Percentiles rank a stretch among this genome's conserved stretches.
phyloP scores from a whole-genome alignment of 2,797 vertebrate species.

The Manis crassicaudata region DNA sequence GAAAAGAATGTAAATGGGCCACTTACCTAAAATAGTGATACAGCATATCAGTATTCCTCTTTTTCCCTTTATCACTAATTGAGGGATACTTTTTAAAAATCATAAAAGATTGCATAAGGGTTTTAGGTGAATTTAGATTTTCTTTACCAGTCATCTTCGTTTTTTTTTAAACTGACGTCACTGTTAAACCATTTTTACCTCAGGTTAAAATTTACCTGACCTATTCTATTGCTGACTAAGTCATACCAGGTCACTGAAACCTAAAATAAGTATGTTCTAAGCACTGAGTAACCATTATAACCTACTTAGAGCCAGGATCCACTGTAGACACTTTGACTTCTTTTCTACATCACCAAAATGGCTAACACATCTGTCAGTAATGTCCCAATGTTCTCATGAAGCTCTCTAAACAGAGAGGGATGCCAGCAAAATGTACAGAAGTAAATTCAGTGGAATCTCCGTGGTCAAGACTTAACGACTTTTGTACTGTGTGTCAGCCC shows the following conservation, averaged over 20 bases:
- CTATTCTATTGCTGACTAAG: conserved; percentile 56
- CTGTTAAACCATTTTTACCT: conserved; percentile 41
- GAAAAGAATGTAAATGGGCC: conserved; percentile 39
- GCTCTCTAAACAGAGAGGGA: background rate
- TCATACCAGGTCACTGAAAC: conserved; percentile 67
- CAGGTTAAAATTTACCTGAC: conserved; percentile 63
- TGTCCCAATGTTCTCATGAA: background rate
- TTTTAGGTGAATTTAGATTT: conserved; percentile 56
- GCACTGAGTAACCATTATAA: conserved; percentile 42
- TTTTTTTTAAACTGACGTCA: conserved; percentile 66
- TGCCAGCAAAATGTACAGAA: conserved; percentile 30
- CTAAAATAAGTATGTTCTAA: conserved; percentile 74
- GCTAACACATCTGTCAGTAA: background rate
- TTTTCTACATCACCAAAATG: conserved; percentile 3
- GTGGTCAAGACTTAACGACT: conserved; percentile 12
- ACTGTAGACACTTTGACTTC: conserved; percentile 46
- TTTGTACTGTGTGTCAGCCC: conserved; percentile 21
- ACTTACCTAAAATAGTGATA: conserved; percentile 52
- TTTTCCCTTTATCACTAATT: conserved; percentile 56
- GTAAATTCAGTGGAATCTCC: conserved; percentile 18
- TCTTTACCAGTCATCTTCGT: conserved; percentile 54
- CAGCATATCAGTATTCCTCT: conserved; percentile 26
- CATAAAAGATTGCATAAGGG: conserved; percentile 19
- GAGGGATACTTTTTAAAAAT: conserved; percentile 48
- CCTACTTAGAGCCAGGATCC: conserved; percentile 58